Percentiles rank a stretch among this genome's conserved stretches.
Evolutionary conservation across 2,888 invertebrate species (phyloP).

Genomic region (Allophyes oxyacanthae): DNA sequence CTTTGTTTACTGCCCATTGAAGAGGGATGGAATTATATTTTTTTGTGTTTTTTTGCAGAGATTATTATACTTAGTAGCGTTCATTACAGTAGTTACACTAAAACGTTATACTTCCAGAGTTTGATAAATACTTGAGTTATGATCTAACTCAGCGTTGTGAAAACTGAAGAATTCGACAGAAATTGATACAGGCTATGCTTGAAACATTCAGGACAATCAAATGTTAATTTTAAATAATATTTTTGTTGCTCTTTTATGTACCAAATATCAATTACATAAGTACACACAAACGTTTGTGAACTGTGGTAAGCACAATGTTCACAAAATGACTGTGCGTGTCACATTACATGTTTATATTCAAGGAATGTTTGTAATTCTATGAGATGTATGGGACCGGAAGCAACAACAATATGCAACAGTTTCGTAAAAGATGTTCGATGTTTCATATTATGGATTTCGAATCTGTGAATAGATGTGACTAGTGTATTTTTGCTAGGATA

Average conservation of each 20-base stretch:
- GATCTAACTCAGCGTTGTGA: constrained; percentile 5
- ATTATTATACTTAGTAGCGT: constrained; percentile 6
- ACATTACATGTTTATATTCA: constrained; percentile 26
- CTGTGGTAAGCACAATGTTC: constrained; percentile 12
- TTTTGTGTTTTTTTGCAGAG: constrained; percentile 10
- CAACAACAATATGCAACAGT: constrained; percentile 37
- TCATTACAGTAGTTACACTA: constrained; percentile 23
- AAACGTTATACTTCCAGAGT: no score
- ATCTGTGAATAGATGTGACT: constrained; percentile 2
- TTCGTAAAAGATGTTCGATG: constrained; percentile 16
- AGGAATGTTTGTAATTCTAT: constrained; percentile 15
- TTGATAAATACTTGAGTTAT: constrained; percentile 18
- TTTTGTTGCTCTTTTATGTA: neutral
- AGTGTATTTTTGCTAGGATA: neutral
- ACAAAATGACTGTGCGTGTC: constrained; percentile 34
- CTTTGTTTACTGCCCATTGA: constrained; percentile 19
- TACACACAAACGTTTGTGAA: constrained; percentile 18
- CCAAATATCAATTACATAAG: constrained; percentile 45
- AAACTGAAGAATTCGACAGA: neutral
- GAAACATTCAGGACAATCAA: no score
- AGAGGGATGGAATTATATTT: constrained; percentile 8
- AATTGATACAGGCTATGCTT: neutral
- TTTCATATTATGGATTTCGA: constrained; percentile 14
- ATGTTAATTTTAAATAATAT: neutral
- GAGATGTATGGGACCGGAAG: constrained; percentile 37